A percentile compares a stretch with the other conserved stretches of the same genome.
These are phyloP conservation scores for Polymixis flavicincta DNA, from an alignment of 2,888 invertebrate species.

Conservation along the genomic window DNA sequence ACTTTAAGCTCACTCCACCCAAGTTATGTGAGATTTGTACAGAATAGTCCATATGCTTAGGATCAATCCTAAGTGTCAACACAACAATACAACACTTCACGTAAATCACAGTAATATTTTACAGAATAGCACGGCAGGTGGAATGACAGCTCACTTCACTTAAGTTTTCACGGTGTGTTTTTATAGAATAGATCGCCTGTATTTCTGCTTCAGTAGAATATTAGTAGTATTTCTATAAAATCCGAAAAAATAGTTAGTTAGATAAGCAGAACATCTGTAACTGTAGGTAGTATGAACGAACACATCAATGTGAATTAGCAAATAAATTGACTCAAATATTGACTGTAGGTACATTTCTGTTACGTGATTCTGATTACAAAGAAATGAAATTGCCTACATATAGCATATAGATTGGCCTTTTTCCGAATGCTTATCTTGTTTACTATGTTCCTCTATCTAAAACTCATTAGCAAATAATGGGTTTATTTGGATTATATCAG, in stretches of 20 bases:
- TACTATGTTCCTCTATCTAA: not conserved
- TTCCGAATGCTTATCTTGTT: slow-evolving; percentile 1
- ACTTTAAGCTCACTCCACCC: too few relatives aligned
- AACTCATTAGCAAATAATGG: not conserved
- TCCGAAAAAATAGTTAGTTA: slow-evolving; percentile 5
- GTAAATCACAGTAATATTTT: too few relatives aligned
- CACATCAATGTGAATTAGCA: not conserved
- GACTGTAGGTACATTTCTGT: not conserved
- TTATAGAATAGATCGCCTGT: not conserved
- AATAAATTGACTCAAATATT: slow-evolving; percentile 15
- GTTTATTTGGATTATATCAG: not conserved
- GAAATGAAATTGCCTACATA: not conserved
- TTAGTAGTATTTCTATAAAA: slow-evolving; percentile 15
- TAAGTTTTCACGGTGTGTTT: too few relatives aligned
- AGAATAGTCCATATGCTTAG: too few relatives aligned
- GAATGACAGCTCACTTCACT: too few relatives aligned
- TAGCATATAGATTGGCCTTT: not conserved
- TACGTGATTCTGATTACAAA: not conserved
- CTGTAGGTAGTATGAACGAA: not conserved
- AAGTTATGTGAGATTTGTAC: too few relatives aligned
- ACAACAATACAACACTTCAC: too few relatives aligned
- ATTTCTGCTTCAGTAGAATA: not conserved
- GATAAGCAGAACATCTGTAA: not conserved
- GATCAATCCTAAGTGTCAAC: too few relatives aligned
- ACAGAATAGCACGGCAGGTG: too few relatives aligned